These are phyloP conservation scores for Prunella strophiata DNA, from an alignment of 2,797 vertebrate species.

Conservation along the genomic window DNA sequence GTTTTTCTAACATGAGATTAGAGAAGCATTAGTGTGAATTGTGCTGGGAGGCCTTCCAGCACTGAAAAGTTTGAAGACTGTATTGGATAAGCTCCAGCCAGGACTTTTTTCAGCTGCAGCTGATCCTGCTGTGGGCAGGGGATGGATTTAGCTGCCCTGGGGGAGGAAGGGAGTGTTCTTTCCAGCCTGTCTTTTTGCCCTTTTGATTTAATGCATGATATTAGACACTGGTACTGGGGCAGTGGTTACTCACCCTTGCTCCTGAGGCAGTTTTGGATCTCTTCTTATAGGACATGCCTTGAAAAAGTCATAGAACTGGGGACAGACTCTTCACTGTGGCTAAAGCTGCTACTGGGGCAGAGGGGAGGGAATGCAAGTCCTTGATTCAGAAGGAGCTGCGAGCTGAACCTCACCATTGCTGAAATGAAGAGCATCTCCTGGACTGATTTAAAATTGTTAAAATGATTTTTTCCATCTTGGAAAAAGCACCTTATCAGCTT, in stretches of 20 bases:
- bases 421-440: neutral
- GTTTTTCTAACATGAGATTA: constrained; percentile 8
- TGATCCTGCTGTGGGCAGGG: constrained; percentile 16
- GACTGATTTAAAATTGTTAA: neutral
- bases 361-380: neutral
- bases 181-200: constrained; percentile 1
- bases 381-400: neutral
- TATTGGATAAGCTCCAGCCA: constrained; percentile 5
- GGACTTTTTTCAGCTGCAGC: constrained; percentile 17
- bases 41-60: constrained; percentile 4
- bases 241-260: neutral
- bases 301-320: neutral
- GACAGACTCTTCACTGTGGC: neutral
- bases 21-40: neutral
- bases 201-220: neutral
- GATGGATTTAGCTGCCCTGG: constrained; percentile 24
- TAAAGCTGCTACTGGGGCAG: neutral
- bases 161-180: constrained; percentile 40
- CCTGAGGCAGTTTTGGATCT: neutral
- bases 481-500: neutral
- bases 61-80: constrained; percentile 35
- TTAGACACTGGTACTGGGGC: neutral
- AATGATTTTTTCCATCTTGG: neutral
- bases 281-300: neutral
- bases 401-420: neutral